Base-by-base conservation (phyloP, 2,113 vertebrate species). In the Psophia crepitans region DNA sequence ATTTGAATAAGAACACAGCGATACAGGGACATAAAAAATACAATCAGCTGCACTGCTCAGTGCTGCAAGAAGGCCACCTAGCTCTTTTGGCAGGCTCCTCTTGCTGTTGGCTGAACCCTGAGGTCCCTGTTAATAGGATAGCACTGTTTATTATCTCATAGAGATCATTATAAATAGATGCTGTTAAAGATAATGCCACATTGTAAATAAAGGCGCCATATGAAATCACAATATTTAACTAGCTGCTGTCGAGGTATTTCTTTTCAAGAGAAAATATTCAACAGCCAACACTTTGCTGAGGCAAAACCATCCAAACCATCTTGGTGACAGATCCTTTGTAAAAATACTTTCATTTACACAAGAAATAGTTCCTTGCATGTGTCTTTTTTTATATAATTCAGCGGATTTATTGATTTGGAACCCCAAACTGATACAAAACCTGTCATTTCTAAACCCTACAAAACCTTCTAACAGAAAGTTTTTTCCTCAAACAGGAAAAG, bases 81-180 rank as follows among this genome's bases (percentile, higher is more conserved):
- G 89, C 32, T 95, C 68, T 95, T 83, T 91, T 97, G 96, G 96
- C 96, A 96, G 61, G 71, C 85, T 93, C 39, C 64, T 53, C 71
- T 63, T 82, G 89, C 94, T 91, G 89, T 86, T 97, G 96, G 96
- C 95, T 96, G 96, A 97, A 92, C 96, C 69, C 71, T 77, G 87
- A 68, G 70, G 48, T 89, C 87, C 28, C 92, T 65, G 66, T 93
- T 97, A 86, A 95, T 96, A 75, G 81, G 88, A 96, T 83, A 95
- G 69, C 54, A 35, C 66, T 95, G 94, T 97, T 97, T 97, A 96
- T 96, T 96, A 95, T 96, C 94, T 96, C 80, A 44, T 28, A 58
- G 85, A 96, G 94, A 77, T 94, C 91, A 94, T 97, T 94, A 87
- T 89, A 97, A 97, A 94, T 96, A 93, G 96, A 94, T 96, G 93